Conservation (phyloP, 2,113 vertebrate species). For the Pteruthius melanotis region DNA sequence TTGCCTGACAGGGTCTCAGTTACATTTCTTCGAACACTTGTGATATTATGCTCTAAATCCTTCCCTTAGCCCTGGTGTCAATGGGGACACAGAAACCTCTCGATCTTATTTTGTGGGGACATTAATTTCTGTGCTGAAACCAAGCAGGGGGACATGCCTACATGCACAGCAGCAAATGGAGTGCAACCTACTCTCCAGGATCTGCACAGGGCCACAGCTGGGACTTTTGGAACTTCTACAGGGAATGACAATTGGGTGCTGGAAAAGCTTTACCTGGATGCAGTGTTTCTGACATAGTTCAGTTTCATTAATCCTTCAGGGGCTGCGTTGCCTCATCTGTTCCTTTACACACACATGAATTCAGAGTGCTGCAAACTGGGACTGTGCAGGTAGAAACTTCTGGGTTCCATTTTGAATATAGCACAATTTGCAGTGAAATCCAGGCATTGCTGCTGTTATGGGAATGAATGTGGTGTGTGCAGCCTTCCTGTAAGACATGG, state of each 20-base stretch:
- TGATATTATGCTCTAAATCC: neutral
- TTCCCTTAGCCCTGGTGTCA: neutral
- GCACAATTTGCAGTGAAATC: neutral
- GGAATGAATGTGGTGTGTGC: neutral
- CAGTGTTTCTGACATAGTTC: neutral
- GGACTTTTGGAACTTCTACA: neutral
- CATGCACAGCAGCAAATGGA: neutral
- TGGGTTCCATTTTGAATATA: neutral
- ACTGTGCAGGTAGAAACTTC: neutral
- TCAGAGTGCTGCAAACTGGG: neutral
- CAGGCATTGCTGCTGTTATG: neutral
- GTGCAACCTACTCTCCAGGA: neutral
- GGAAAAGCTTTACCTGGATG: neutral
- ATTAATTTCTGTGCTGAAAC: neutral
- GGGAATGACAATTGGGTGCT: neutral
- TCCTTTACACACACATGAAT: neutral
- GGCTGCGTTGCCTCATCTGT: neutral
- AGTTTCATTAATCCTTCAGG: neutral
- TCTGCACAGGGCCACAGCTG: neutral
- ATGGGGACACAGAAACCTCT: neutral
- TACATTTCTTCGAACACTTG: slow-evolving; percentile 3
- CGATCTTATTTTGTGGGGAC: neutral
- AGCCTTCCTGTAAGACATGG: neutral
- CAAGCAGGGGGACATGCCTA: neutral
- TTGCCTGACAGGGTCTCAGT: neutral